Evolutionary conservation across 2,888 invertebrate species (phyloP), one percentile per base, ranked within the genome.

Genomic region (Philhelius pedissequus): DNA sequence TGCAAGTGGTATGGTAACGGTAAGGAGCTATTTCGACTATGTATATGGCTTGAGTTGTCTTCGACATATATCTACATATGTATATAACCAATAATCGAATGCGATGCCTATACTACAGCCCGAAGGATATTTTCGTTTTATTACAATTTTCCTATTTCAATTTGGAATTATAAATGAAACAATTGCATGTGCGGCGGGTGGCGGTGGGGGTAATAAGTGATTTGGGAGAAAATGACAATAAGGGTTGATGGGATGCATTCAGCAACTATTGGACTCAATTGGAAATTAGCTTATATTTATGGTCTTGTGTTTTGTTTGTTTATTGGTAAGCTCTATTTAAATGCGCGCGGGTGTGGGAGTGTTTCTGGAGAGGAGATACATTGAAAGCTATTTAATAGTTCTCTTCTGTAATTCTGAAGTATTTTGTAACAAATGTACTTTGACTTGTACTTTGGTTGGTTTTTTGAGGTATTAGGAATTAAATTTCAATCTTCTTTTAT

Each of bases 141-240:
- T 84, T 79, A 84, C 75, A 32, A 62, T 84, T 84, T 84, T 84
- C 84, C 84, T 80, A 84, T 84, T 84, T 79, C 70, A 68, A 68
- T 79, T 76, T 48, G 60, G 27, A 68, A 80, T 71, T 80, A 48
- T 48, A 76, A 79, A 66, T 60, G 79, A 80, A 80, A 71, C 84
- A 84, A 76, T 79, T 80, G 84, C 75, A 68, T 66, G 75, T n/a
- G 60, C 11, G 35, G n/a, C 32, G 13, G n/a, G 13, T 43, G 15
- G 7, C 3, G n/a, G 1, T n/a, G n/a, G n/a, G n/a, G n/a, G n/a
- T n/a, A n/a, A n/a, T n/a, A n/a, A n/a, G n/a, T n/a, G 27, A 50
- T n/a, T 30, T 30, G 52, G 27, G 22, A 2, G 27, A 15, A 52
- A 52, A 15, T 18, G 6, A n/a, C n/a, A n/a, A n/a, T n/a, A n/a